Conservation (phyloP, 2,888 invertebrate genomes). For the Hirtodrosophila histrioides region DNA sequence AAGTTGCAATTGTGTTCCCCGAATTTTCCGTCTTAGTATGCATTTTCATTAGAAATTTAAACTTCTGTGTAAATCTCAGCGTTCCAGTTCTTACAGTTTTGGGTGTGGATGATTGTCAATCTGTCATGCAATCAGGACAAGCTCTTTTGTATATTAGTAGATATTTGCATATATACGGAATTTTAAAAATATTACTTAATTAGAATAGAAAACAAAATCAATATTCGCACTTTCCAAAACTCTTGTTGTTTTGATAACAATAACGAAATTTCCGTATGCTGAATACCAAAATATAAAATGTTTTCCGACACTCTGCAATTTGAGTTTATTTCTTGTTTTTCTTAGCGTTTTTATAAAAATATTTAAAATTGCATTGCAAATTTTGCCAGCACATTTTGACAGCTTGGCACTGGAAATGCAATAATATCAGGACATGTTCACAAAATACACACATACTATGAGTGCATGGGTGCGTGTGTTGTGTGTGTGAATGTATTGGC, state of each 20-base stretch:
- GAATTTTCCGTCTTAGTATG: too few relatives aligned
- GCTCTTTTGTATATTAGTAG: too few relatives aligned
- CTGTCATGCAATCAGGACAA: too few relatives aligned
- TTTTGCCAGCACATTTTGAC: constrained; percentile 43
- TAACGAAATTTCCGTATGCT: neutral
- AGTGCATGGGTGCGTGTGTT: neutral
- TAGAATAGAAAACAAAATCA: constrained; percentile 10
- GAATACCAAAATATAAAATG: neutral
- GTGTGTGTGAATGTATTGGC: constrained; percentile 13
- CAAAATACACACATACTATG: neutral
- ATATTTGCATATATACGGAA: too few relatives aligned
- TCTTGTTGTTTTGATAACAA: constrained; percentile 1
- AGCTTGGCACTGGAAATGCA: constrained; percentile 31
- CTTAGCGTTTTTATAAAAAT: constrained; percentile 3
- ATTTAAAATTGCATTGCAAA: constrained; percentile 46
- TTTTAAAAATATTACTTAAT: constrained; percentile 12
- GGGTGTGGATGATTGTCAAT: too few relatives aligned
- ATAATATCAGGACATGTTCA: constrained; percentile 39
- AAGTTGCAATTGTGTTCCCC: too few relatives aligned
- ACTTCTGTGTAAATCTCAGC: too few relatives aligned
- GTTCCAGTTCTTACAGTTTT: too few relatives aligned
- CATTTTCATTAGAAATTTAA: too few relatives aligned
- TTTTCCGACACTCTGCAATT: too few relatives aligned
- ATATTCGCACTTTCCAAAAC: neutral
- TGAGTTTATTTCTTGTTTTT: neutral